Evolutionary conservation across 2,888 invertebrate species (phyloP).

Genomic region (Metopia argyrocephala): DNA sequence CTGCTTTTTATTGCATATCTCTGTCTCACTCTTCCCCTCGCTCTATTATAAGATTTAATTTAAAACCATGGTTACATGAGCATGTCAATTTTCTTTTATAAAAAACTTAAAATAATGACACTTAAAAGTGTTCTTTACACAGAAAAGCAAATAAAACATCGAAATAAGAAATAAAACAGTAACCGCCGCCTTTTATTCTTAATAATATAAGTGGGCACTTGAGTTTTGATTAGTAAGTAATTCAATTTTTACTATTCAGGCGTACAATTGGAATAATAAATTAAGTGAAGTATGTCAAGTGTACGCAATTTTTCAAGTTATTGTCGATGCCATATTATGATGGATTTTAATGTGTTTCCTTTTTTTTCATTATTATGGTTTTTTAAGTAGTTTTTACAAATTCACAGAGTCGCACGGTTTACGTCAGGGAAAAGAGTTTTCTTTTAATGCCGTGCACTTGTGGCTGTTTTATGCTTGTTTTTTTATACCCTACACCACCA

Average conservation of each 20-base stretch:
- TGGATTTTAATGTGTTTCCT: neutral
- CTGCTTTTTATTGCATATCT: too few species aligned
- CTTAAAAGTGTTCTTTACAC: neutral
- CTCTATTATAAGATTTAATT: too few species aligned
- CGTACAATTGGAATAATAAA: too few species aligned
- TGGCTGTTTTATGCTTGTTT: too few species aligned
- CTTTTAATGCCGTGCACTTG: neutral
- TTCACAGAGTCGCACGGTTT: slow-evolving; percentile 62
- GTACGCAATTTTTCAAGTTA: neutral
- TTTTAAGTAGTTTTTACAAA: slow-evolving; percentile 32
- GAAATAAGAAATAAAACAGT: slow-evolving; percentile 41
- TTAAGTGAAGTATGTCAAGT: neutral
- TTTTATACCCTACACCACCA: too few species aligned
- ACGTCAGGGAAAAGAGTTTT: slow-evolving; percentile 19
- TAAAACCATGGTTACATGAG: too few species aligned
- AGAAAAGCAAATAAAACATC: neutral
- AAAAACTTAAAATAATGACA: neutral
- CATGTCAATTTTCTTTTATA: neutral
- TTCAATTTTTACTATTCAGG: neutral
- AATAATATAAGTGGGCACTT: slow-evolving; percentile 59
- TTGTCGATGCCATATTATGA: too few species aligned
- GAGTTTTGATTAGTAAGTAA: slow-evolving; percentile 18
- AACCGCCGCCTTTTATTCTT: slow-evolving; percentile 38
- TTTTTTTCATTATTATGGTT: neutral
- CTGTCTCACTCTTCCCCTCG: too few species aligned